phyloP scores from a whole-genome alignment of 2,888 invertebrate species.

The Euphydryas editha region DNA sequence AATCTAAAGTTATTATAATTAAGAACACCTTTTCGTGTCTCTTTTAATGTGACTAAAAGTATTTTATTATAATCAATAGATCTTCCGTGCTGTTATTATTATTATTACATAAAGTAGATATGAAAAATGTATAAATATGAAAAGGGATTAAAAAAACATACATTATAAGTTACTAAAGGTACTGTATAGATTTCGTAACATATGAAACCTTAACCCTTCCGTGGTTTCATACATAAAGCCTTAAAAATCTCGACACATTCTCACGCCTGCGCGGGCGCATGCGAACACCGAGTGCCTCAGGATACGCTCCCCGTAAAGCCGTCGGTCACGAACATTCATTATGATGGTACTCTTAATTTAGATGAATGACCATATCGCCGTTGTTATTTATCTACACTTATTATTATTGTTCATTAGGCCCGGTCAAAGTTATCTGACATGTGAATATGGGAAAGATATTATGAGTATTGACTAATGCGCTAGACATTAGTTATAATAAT shows the following conservation, averaged over 20 bases:
- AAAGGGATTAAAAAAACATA: background rate
- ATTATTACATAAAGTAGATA: no score
- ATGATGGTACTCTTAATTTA: conserved; percentile 44
- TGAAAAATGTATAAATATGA: background rate
- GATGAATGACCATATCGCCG: conserved; percentile 42
- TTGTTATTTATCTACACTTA: conserved; percentile 30
- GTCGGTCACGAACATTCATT: conserved; percentile 46
- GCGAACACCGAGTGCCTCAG: conserved; percentile 34
- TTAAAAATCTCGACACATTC: conserved; percentile 30
- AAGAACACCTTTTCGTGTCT: no score
- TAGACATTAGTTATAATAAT: background rate
- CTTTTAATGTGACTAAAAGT: no score
- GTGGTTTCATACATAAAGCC: conserved; percentile 12
- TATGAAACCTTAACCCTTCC: conserved; percentile 5
- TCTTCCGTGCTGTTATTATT: no score
- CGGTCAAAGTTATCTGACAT: conserved; percentile 15
- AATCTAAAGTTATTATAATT: no score
- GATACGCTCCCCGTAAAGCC: conserved; percentile 41
- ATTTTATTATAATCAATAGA: no score
- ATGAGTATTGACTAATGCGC: background rate
- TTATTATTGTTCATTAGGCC: conserved; percentile 24
- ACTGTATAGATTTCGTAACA: background rate
- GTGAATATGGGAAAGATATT: conserved; percentile 7
- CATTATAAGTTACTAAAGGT: background rate
- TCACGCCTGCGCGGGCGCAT: conserved; percentile 33